phyloP scores from a whole-genome alignment of 1,140 invertebrate genomes.

The Cyclargus thomasi region DNA sequence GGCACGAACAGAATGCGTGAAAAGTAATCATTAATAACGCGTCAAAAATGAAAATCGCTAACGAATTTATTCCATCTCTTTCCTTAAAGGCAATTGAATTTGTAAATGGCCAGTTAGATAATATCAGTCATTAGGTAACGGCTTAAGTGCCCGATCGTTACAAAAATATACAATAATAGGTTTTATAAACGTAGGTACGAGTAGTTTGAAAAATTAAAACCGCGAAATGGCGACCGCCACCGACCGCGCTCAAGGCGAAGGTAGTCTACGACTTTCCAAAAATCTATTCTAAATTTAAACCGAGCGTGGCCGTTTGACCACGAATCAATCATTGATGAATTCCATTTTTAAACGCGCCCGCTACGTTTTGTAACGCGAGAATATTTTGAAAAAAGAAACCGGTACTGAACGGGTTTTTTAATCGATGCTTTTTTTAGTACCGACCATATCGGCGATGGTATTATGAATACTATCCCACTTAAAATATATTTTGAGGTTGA shows the following conservation, averaged over 20 bases:
- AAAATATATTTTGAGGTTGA: slow-evolving; percentile 13
- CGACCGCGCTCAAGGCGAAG: neutral
- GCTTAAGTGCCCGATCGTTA: neutral
- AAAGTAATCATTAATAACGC: neutral
- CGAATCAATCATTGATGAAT: slow-evolving; percentile 1
- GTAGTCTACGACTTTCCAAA: neutral
- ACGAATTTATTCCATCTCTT: neutral
- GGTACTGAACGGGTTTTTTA: slow-evolving; percentile 5
- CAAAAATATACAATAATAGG: neutral
- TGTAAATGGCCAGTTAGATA: neutral
- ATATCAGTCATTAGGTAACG: neutral
- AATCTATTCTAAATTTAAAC: slow-evolving; percentile 11
- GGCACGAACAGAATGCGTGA: neutral
- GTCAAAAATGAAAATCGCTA: neutral
- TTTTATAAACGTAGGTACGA: neutral
- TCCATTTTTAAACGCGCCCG: slow-evolving; percentile 2
- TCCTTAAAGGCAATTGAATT: neutral
- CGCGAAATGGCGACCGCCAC: too few relatives aligned
- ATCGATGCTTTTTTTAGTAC: neutral
- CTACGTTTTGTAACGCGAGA: neutral
- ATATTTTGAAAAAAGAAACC: slow-evolving; percentile 8
- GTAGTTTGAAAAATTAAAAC: neutral
- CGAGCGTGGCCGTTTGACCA: neutral
- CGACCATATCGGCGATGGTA: neutral
- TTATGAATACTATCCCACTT: slow-evolving; percentile 5